These are phyloP conservation scores for Indicator maculatus DNA, from an alignment of 2,113 vertebrate genomes.

Conservation along the genomic window DNA sequence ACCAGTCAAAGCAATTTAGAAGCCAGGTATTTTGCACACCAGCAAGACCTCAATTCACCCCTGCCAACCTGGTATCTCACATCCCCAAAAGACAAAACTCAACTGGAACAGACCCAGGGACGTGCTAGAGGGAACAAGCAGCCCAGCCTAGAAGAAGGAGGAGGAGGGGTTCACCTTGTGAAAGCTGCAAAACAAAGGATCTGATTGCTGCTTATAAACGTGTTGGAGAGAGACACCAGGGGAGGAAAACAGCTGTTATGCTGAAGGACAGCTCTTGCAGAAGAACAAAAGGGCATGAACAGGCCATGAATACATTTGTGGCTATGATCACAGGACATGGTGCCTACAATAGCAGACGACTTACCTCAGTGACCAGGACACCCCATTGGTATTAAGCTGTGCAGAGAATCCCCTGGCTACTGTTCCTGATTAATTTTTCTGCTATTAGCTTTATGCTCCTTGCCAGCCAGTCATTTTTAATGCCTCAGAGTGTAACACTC, in stretches of 20 bases:
- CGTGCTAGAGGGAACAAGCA: background rate
- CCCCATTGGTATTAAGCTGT: background rate
- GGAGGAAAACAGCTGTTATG: constrained; percentile 57
- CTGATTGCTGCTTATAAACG: constrained; percentile 41
- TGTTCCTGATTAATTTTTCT: constrained; percentile 13
- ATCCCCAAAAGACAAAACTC: background rate
- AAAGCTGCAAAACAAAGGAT: constrained; percentile 48
- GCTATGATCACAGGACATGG: background rate
- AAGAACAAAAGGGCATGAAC: constrained; percentile 42
- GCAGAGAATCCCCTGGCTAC: background rate
- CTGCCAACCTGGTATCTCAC: background rate
- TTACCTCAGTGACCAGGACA: background rate
- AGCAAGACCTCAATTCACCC: background rate
- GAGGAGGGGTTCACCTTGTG: constrained; percentile 18
- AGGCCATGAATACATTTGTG: constrained; percentile 36
- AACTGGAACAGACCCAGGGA: background rate
- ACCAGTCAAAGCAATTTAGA: background rate
- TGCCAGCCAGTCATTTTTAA: background rate
- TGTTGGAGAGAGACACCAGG: constrained; percentile 9
- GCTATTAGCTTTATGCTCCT: background rate
- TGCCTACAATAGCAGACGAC: background rate
- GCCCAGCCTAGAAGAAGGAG: background rate
- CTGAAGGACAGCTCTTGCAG: constrained; percentile 37
- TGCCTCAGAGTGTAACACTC: background rate
- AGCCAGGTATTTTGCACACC: background rate